Base-by-base conservation (phyloP, 2,113 vertebrate genomes). In the Ctenodactylus gundi region DNA sequence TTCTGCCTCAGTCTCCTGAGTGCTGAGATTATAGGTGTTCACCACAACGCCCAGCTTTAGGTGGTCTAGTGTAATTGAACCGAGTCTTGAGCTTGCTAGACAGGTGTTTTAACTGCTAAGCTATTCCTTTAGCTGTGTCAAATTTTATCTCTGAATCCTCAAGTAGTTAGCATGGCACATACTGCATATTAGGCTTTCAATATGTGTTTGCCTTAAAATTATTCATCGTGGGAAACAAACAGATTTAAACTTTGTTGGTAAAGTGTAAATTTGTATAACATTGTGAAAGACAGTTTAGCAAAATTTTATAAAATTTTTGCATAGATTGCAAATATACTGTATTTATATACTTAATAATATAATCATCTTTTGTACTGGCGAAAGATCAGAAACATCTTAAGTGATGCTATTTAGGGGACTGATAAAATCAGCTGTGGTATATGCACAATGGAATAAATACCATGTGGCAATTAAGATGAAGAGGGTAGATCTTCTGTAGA, bases 121-220 rank as follows among this genome's bases (percentile, higher is more conserved):
- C n/a, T n/a, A n/a, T n/a, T n/a, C n/a, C n/a, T n/a, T n/a, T n/a
- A n/a, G n/a, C n/a, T n/a, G n/a, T n/a, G n/a, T n/a, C n/a, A n/a
- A n/a, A n/a, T n/a, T n/a, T 94, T 93, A 89, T 92, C 83, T 93
- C 57, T 64, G 36, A 94, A 60, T 96, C 29, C 29, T 87, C 65
- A 18, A 75, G 57, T 83, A 89, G 70, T 39, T 87, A 93, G 17
- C 84, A 58, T 92, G 44, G 46, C 88, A 39, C 88, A n/a, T 91
- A 51, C 36, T 68, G 51, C 18, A 36, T 88, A 83, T 18, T 94
- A 88, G 85, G n/a, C 51, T 85, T 94, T 88, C 36, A 64, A 1
- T 87, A 57, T 93, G 20, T 93, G 13, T 91, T 89, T 92, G 67
- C 39, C n/a, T 94, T 93, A 55, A 93, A 96, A 83, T 60, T 91